Evolutionary conservation across 2,888 invertebrate genomes (phyloP), one percentile per base, ranked within the genome.

Genomic region (Idaea dimidiata): DNA sequence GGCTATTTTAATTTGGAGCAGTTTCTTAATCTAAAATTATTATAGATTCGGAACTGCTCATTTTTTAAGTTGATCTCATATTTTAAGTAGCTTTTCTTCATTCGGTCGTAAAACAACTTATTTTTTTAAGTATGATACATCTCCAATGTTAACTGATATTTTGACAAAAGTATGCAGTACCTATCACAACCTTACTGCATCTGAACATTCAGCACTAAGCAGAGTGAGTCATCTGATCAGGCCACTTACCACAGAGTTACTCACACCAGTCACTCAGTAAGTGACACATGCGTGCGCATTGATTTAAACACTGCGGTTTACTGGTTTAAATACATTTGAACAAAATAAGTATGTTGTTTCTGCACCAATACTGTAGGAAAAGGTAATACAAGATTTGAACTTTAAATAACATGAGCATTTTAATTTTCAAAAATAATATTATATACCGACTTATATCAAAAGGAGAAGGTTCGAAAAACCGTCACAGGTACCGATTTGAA

Each of bases 161-260:
- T 43, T 43, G 10, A 43, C 14, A 43, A 43, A 4, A 7, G 10
- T 43, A 33, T 43, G 8, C 43, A 14, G 43, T 14, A 43, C 8
- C 33, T 10, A 3, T 6, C 33, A 33, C 33, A 33, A 33, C 43
- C 43, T 10, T 43, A 14, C 43, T 8, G 43, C 10, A 43, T 43
- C 8, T 2, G 0, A 14, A 8, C 14, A 10, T 43, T 14, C 43
- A 5, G 24, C 3, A 3, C 33, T 33, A 33, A 8, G 24, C 6
- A 18, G 31, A 56, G 60, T 64, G 64, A 62, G 58, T 64, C 64
- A 64, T 62, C 16, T 56, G 54, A 61, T 59, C 54, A 58, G 17
- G 43, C 60, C 56, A 43, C 55, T 60, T 58, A 58, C 31, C 54
- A 31, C 17, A 57, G 63, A 63, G 62, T 60, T 56, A 63, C 60